Evolutionary conservation across 2,113 vertebrate genomes (phyloP).

Genomic region (Nothobranchius furzeri): DNA sequence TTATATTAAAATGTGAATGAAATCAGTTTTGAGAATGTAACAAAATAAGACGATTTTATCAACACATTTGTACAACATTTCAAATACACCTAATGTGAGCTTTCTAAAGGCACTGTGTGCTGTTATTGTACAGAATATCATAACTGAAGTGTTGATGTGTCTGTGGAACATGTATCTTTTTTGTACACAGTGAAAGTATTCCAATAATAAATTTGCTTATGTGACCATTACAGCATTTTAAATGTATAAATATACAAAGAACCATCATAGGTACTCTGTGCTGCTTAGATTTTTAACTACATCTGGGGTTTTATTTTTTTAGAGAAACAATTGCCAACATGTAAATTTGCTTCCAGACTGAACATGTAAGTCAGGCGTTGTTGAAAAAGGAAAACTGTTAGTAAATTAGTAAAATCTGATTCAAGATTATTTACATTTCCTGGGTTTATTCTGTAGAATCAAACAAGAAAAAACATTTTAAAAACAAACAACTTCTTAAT

Average conservation of each 20-base stretch:
- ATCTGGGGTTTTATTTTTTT: too few species aligned
- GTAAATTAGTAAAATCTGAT: too few species aligned
- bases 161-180: slow-evolving; percentile 13
- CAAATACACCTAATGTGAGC: slow-evolving; percentile 15
- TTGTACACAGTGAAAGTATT: background rate
- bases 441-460: too few species aligned
- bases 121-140: slow-evolving; percentile 37
- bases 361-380: too few species aligned
- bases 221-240: background rate
- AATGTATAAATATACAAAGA: slow-evolving; percentile 2
- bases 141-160: slow-evolving; percentile 15
- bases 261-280: background rate
- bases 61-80: slow-evolving; percentile 35
- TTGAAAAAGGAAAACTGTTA: too few species aligned
- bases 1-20: slow-evolving; percentile 17
- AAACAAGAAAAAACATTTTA: too few species aligned
- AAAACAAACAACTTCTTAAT: too few species aligned
- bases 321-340: too few species aligned
- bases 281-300: too few species aligned
- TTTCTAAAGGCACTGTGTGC: slow-evolving; percentile 39
- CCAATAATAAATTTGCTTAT: background rate
- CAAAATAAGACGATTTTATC: background rate
- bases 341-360: too few species aligned
- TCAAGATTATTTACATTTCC: too few species aligned
- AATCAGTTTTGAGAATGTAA: slow-evolving; percentile 12